A percentile compares a stretch with the other conserved stretches of the same genome.
These are phyloP conservation scores for Momotus momota DNA, from an alignment of 2,797 vertebrate species.

Conservation along the genomic window DNA sequence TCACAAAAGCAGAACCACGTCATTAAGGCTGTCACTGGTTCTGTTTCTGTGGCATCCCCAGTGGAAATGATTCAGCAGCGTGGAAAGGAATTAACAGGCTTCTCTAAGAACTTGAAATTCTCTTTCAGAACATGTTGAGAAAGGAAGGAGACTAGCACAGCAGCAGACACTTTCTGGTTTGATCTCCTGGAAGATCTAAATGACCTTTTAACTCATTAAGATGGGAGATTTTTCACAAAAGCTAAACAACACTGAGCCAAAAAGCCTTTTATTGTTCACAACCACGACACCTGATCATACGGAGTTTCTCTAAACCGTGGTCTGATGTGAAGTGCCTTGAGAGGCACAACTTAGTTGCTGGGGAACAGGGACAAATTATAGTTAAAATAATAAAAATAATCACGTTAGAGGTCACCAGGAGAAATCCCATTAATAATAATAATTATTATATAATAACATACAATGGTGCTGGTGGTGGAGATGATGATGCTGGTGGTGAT, in stretches of 20 bases:
- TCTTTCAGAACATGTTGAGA: neutral
- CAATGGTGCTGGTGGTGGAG: too few species aligned
- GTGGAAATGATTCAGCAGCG: slow-evolving; percentile 27
- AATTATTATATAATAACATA: neutral
- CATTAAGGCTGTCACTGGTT: neutral
- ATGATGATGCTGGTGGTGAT: too few species aligned
- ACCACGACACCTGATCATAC: neutral
- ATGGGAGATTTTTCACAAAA: neutral
- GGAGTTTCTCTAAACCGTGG: neutral
- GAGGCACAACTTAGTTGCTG: neutral
- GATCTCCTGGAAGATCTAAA: neutral
- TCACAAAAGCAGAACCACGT: slow-evolving; percentile 12
- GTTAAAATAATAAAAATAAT: neutral
- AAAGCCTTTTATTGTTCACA: neutral
- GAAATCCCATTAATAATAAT: too few species aligned
- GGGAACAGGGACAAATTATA: neutral
- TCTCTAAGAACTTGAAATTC: neutral
- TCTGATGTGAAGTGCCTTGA: neutral
- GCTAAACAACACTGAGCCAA: neutral
- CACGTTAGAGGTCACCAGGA: too few species aligned
- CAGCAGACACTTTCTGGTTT: neutral
- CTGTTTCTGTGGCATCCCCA: slow-evolving; percentile 6
- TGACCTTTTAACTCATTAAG: neutral
- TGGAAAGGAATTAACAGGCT: neutral
- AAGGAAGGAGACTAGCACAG: neutral